A percentile compares a stretch with the other conserved stretches of the same genome.
These are phyloP conservation scores for Delichon dasypus DNA, from an alignment of 2,797 vertebrate species.

Conservation along the genomic window DNA sequence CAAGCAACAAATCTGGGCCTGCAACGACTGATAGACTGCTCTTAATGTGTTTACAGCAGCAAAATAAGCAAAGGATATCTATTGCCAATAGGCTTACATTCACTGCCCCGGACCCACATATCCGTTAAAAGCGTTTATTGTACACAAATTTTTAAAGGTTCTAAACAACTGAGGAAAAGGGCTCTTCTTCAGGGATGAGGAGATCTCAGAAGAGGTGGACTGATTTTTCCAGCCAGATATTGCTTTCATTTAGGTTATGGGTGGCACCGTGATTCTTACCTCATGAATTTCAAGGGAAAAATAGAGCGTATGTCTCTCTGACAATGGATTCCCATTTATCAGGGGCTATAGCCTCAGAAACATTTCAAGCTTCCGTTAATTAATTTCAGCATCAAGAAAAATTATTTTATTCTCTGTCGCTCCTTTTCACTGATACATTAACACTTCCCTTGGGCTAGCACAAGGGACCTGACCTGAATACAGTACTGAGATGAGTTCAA, in stretches of 20 bases:
- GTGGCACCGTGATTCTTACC: not conserved
- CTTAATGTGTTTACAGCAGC: not conserved
- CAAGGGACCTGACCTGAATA: not conserved
- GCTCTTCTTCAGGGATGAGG: not conserved
- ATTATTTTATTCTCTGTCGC: not conserved
- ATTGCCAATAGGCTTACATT: not conserved
- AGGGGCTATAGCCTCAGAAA: not conserved
- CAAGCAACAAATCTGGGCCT: not conserved
- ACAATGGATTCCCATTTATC: not conserved
- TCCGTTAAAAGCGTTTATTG: not conserved
- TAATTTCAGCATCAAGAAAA: not conserved
- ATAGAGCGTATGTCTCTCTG: not conserved
- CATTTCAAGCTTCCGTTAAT: not conserved
- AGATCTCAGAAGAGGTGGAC: not conserved
- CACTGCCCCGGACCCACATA: not conserved
- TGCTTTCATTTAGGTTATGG: not conserved
- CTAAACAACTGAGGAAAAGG: not conserved
- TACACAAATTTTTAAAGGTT: not conserved
- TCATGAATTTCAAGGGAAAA: not conserved
- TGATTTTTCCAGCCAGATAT: not conserved
- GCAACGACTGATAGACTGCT: not conserved
- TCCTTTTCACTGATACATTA: not conserved
- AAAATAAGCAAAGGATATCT: not conserved
- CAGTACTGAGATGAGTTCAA: not conserved
- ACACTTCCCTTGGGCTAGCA: not conserved